phyloP scores from a whole-genome alignment of 2,797 vertebrate genomes.

The Malurus leucopterus region DNA sequence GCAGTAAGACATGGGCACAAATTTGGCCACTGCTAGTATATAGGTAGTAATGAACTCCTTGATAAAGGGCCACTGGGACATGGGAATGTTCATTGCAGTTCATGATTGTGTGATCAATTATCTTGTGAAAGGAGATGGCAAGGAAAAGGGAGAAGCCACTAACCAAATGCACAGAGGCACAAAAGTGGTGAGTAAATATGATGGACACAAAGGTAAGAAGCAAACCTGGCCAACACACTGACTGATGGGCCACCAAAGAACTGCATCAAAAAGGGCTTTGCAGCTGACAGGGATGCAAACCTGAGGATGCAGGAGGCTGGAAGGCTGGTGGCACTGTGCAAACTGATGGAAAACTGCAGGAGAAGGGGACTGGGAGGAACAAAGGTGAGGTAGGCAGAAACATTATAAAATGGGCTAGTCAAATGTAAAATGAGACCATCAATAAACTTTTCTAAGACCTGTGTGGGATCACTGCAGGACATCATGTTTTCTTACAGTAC shows the following conservation, averaged over 20 bases:
- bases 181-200: background rate
- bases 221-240: background rate
- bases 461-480: background rate
- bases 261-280: background rate
- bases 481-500: background rate
- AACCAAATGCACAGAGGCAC: background rate
- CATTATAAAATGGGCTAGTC: background rate
- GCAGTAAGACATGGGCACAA: background rate
- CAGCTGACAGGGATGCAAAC: background rate
- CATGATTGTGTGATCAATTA: background rate
- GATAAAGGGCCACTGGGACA: background rate
- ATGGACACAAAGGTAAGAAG: background rate
- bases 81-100: background rate
- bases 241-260: background rate
- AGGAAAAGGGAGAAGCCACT: background rate
- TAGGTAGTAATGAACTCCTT: background rate
- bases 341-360: background rate
- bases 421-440: background rate
- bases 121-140: background rate
- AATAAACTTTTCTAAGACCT: background rate
- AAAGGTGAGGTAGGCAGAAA: background rate
- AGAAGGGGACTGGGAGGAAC: background rate
- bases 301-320: background rate
- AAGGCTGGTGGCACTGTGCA: background rate
- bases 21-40: background rate